Evolutionary conservation across 2,113 vertebrate species (phyloP).

Genomic region (Hystrix brachyura): DNA sequence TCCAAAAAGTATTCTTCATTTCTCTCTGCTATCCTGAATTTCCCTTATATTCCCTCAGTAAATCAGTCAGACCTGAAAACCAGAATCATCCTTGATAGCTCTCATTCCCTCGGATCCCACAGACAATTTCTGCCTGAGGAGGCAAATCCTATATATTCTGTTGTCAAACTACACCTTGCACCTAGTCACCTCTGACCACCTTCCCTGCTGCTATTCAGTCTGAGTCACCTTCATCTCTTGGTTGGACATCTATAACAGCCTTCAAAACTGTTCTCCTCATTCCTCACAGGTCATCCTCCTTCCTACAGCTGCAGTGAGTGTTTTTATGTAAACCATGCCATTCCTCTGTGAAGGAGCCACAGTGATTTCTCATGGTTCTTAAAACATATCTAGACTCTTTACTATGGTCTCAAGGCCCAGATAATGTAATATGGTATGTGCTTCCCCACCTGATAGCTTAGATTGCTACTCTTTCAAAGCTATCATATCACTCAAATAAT

Average conservation of each 20-base stretch:
- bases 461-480: neutral
- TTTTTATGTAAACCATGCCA: neutral
- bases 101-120: neutral
- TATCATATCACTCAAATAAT: constrained; percentile 5
- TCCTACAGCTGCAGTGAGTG: neutral
- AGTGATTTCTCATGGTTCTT: neutral
- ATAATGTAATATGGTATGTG: neutral
- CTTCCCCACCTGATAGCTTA: neutral
- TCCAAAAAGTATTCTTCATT: constrained; percentile 7
- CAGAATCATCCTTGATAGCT: neutral
- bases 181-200: neutral
- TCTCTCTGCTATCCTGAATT: constrained; percentile 1
- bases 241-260: neutral
- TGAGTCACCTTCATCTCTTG: neutral
- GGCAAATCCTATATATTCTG: neutral
- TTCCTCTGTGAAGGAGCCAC: neutral
- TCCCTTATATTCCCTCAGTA: constrained; percentile 11
- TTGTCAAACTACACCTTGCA: neutral
- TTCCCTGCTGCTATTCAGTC: neutral
- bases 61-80: neutral
- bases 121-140: neutral
- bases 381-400: neutral
- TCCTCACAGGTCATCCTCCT: neutral
- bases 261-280: neutral
- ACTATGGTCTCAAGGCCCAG: neutral